These are phyloP conservation scores for Craniophora ligustri DNA, from an alignment of 2,888 invertebrate species.

Conservation along the genomic window DNA sequence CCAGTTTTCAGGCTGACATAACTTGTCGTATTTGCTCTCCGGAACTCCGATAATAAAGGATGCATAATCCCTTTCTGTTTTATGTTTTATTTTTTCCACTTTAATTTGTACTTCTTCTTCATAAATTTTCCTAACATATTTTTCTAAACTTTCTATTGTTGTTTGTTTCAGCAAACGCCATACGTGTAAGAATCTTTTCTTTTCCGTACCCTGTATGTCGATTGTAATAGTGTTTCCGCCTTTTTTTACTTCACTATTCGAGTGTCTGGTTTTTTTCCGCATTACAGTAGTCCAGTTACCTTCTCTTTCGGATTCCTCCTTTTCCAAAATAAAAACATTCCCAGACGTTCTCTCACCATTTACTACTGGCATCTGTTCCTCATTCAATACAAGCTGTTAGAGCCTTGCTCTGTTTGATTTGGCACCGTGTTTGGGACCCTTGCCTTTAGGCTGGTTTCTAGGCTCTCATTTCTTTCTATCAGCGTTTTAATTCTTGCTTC, in stretches of 20 bases:
- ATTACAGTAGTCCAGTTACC: conserved; percentile 7
- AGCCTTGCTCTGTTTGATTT: not conserved
- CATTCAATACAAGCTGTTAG: not conserved
- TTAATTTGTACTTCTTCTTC: conserved; percentile 11
- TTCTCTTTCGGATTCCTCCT: not conserved
- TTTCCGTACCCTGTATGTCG: conserved; percentile 8
- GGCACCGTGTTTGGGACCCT: not conserved
- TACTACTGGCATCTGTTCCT: not conserved
- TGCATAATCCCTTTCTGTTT: conserved; percentile 49
- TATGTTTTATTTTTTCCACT: conserved; percentile 47
- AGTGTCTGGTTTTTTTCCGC: conserved; percentile 3
- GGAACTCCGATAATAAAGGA: conserved; percentile 50
- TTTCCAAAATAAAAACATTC: not conserved
- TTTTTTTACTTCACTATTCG: conserved; percentile 21
- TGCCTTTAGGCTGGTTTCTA: not conserved
- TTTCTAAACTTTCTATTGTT: conserved; percentile 11
- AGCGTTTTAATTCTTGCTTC: conserved; percentile 20
- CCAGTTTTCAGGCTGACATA: conserved; percentile 41
- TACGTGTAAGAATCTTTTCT: conserved; percentile 15
- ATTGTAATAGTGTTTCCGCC: conserved; percentile 6
- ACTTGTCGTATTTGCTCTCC: conserved; percentile 33
- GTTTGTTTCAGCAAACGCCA: conserved; percentile 17
- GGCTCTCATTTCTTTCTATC: conserved; percentile 16
- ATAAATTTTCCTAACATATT: conserved; percentile 4
- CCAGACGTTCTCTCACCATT: not conserved